phyloP scores from a whole-genome alignment of 2,888 invertebrate species.

The Ochropacha duplaris region DNA sequence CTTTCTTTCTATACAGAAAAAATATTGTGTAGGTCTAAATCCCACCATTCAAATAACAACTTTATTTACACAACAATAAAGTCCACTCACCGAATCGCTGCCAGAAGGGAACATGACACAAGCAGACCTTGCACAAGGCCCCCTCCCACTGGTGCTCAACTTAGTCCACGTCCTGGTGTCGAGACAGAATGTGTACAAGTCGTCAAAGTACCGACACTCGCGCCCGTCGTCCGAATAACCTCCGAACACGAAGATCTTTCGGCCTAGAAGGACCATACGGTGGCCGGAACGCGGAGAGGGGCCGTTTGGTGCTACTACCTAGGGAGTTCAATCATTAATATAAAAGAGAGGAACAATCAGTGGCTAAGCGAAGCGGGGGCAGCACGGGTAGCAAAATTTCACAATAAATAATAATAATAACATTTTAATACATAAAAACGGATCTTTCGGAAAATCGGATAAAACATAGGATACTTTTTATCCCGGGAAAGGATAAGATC shows the following conservation, averaged over 20 bases:
- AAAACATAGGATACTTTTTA: too few species aligned
- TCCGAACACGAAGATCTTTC: constrained; percentile 92
- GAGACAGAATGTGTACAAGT: constrained; percentile 90
- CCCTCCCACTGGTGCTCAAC: constrained; percentile 84
- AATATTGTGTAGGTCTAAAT: too few species aligned
- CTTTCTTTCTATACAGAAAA: too few species aligned
- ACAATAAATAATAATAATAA: too few species aligned
- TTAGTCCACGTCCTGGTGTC: constrained; percentile 91
- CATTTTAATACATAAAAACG: too few species aligned
- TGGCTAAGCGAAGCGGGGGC: too few species aligned
- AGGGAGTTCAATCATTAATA: background rate
- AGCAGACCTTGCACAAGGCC: constrained; percentile 91
- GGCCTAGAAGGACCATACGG: constrained; percentile 91
- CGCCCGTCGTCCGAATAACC: constrained; percentile 95
- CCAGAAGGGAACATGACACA: constrained; percentile 87
- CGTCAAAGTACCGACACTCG: constrained; percentile 95
- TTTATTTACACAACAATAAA: background rate
- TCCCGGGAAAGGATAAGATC: too few species aligned
- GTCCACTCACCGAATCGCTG: constrained; percentile 61
- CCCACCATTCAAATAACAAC: background rate
- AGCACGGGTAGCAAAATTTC: too few species aligned
- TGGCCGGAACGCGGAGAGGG: constrained; percentile 92
- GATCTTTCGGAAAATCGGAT: too few species aligned
- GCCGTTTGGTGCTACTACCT: constrained; percentile 79
- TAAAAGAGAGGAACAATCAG: too few species aligned